Evolutionary conservation across 2,797 vertebrate species (phyloP), one percentile per base, ranked within the genome.

Genomic region (Chloroceryle amazona): DNA sequence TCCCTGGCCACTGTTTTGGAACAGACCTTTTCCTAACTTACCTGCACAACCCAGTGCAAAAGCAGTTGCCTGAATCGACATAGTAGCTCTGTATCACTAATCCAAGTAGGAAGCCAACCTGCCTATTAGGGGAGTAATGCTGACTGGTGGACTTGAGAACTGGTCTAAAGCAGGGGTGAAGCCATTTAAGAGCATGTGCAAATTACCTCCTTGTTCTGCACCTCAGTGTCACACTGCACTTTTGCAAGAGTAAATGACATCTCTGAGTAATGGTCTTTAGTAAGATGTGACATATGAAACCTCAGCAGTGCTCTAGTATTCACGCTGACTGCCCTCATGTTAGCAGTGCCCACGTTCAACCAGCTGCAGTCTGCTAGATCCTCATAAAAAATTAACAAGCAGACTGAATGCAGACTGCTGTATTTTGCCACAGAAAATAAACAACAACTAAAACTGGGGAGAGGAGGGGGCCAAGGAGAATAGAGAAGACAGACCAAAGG

Each of bases 401-500:
- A 39, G 63, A 33, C 33, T 35, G 82, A 79, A 80, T 68, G 52
- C 65, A 76, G 93, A 52, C 11, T 52, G 31, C 67, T 80, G 57
- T 54, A 47, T 66, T 92, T 95, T 28, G 3, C 58, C 31, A 76
- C 61, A 86, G 89, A 84, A 94, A 86, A 86, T 73, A 74, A 96
- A 94, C 78, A 79, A 49, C 23, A 95, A 86, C 75, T 89, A 93
- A 93, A 92, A 90, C 18, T 85, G 92, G 31, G 26, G n/a, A 90
- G 29, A 2, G 44, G 18, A 51, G 66, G 21, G 19, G 14, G 39
- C 5, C 28, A 90, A 81, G 21, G 4, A 42, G 65, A 91, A 33
- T 60, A 16, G 42, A 91, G 82, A 94, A 96, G 81, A 52, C 79
- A 88, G 66, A 91, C 63, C 88, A 89, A 91, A 91, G 67, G 93